These are phyloP conservation scores for Pyxicephalus adspersus DNA, from an alignment of 2,113 vertebrate genomes.

Conservation along the genomic window DNA sequence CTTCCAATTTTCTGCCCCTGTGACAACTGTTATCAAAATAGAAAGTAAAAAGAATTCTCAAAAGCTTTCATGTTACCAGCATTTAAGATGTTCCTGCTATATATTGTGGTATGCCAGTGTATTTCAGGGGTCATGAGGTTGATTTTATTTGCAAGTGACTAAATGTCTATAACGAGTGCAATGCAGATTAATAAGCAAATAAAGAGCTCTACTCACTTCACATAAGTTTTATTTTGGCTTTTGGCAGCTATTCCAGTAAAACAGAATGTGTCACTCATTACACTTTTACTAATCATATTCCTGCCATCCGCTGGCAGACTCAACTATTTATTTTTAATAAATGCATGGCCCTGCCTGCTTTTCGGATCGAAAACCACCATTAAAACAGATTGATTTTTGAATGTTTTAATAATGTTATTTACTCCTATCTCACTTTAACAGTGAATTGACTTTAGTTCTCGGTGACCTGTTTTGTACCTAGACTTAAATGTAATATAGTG, in stretches of 20 bases:
- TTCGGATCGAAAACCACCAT: conserved; percentile 26
- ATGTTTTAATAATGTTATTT: conserved; percentile 49
- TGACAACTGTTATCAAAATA: too few relatives aligned
- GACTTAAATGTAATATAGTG: conserved; percentile 51
- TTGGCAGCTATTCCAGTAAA: conserved; percentile 32
- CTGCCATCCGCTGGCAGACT: conserved; percentile 32
- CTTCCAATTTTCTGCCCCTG: too few relatives aligned
- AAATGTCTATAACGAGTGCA: neutral
- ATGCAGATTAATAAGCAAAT: conserved; percentile 22
- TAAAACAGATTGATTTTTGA: conserved; percentile 45
- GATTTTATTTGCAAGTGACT: neutral
- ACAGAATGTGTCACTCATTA: conserved; percentile 32
- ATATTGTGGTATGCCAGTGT: too few relatives aligned
- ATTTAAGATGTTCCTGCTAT: too few relatives aligned
- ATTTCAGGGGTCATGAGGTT: neutral
- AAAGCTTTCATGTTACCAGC: too few relatives aligned
- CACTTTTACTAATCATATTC: conserved; percentile 51
- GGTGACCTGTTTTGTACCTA: conserved; percentile 43
- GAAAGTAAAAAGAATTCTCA: too few relatives aligned
- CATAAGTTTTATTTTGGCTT: neutral
- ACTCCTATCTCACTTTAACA: conserved; percentile 25
- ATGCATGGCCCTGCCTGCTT: conserved; percentile 12
- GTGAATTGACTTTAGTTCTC: conserved; percentile 25
- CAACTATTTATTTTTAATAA: conserved; percentile 42
- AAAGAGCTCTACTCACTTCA: neutral